Base-by-base conservation (phyloP, 2,797 vertebrate species). In the Apogon hyalosoma region DNA sequence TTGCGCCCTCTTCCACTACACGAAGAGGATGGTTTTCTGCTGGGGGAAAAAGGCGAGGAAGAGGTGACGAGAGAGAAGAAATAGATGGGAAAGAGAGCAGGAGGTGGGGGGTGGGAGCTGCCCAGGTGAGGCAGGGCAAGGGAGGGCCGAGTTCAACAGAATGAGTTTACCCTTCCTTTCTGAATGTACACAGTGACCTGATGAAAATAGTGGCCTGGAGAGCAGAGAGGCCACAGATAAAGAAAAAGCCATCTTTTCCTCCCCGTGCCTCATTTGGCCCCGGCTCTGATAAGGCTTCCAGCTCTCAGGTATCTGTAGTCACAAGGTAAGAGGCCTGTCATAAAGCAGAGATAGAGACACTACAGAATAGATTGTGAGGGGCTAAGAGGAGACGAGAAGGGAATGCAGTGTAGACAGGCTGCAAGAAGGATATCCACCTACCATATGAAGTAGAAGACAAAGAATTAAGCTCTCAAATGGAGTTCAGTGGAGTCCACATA, bases 301-400 rank as follows among this genome's bases (percentile, higher is more conserved):
- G 59, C 57, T 74, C 71, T 71, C 57, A 42, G 82, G 65, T 70
- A 53, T 85, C 76, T 69, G 63, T 57, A 24, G 73, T 67, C 75
- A 93, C 93, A 92, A 92, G 94, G 94, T 94, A 91, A 79, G 93
- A 93, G 91, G 92, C 85, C 93, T 94, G 95, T 95, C 94, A 95
- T 92, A 91, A 90, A 93, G 90, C 82, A 49, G 92, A 92, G 92
- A 83, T 92, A 91, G 91, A 92, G 92, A 83, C 88, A 95, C 94
- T 93, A 92, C 94, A 95, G 93, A 91, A 90, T 92, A 93, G 91
- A 89, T 91, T 15, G 13, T 13, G 36, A 56, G 38, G 63, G 24
- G 53, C 31, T 28, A 1, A 55, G 54, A 39, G 19, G 0, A n/a
- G 46, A 58, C 21, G 19, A 63, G 16, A 42, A 28, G 45, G 4